phyloP scores from a whole-genome alignment of 1,140 invertebrate species.

The Platyscapa corneri region DNA sequence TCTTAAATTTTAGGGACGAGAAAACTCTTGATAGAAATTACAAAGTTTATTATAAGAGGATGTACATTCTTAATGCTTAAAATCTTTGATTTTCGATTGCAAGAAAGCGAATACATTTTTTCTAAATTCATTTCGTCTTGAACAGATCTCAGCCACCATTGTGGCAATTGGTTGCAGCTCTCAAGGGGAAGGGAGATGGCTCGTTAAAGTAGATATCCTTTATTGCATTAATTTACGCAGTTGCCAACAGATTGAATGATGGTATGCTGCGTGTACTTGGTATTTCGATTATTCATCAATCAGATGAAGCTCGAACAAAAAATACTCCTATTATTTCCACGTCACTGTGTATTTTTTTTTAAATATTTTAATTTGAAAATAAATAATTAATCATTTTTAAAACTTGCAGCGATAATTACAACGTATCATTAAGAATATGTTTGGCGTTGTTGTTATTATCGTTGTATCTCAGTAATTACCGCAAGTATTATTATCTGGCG shows the following conservation, averaged over 20 bases:
- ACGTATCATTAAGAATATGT: background rate
- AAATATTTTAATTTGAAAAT: constrained; percentile 50
- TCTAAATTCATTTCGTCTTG: background rate
- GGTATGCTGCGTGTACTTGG: constrained; percentile 39
- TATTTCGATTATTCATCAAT: constrained; percentile 54
- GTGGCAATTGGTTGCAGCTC: background rate
- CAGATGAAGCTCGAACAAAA: constrained; percentile 49
- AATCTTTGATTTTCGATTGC: background rate
- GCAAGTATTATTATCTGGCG: background rate
- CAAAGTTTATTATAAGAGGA: no score
- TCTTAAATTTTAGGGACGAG: no score
- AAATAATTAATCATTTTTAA: constrained; percentile 56
- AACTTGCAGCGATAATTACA: constrained; percentile 32
- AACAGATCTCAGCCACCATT: background rate
- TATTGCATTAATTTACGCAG: constrained; percentile 60
- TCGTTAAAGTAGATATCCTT: constrained; percentile 51
- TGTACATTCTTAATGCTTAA: no score
- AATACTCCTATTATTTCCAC: constrained; percentile 16
- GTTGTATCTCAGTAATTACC: constrained; percentile 7
- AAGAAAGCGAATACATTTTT: background rate
- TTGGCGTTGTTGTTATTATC: background rate
- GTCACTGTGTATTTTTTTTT: background rate
- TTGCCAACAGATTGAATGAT: constrained; percentile 57
- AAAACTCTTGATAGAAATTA: no score
- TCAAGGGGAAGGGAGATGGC: constrained; percentile 12